Base-by-base conservation (phyloP, 2,888 invertebrate genomes). In the Dromius quadrimaculatus region DNA sequence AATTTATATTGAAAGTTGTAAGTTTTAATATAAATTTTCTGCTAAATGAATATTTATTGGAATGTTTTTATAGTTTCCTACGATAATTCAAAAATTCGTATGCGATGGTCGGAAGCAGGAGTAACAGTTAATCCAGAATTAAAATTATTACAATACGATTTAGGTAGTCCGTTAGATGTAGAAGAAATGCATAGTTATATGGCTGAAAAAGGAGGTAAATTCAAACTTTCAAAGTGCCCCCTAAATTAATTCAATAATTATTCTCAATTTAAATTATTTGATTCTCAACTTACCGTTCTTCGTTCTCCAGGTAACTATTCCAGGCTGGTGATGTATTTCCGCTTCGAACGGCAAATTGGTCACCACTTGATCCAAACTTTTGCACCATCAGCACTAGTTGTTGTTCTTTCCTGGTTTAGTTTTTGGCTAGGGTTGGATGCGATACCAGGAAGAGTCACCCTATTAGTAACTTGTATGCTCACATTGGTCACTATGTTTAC, bases 401-500 rank as follows among this genome's bases (percentile, higher is more conserved):
- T 94, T 6, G 90, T 92, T 87, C 80, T 94, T 4, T 93, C 92
- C 1, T 94, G 93, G 93, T 93, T 93, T 79, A 92, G 93, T 77
- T 94, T 94, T 80, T 94, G 93, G 93, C 81, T 94, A 22, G 93
- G 92, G 54, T 81, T 93, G 75, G 94, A 94, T 77, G 93, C 93
- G 0, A 91, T 93, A 61, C 93, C 94, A 1, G 94, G 93, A 0
- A 84, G 94, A 47, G 92, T 93, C 5, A 92, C 93, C 0, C 81
- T 94, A 22, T 83, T 94, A 64, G 92, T 94, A 13, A 94, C 93
- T 6, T 93, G 93, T 79, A 90, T 94, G 89, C 84, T 94, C 76
- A 93, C 93, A 0, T 83, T 94, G 41, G 92, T 93, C 47, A 94
- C 93, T 15, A 93, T 93, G 92, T 94, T 94, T 77, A 92, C 93